Evolutionary conservation across 1,140 invertebrate species (phyloP).

Genomic region (Parasteatoda tepidariorum): DNA sequence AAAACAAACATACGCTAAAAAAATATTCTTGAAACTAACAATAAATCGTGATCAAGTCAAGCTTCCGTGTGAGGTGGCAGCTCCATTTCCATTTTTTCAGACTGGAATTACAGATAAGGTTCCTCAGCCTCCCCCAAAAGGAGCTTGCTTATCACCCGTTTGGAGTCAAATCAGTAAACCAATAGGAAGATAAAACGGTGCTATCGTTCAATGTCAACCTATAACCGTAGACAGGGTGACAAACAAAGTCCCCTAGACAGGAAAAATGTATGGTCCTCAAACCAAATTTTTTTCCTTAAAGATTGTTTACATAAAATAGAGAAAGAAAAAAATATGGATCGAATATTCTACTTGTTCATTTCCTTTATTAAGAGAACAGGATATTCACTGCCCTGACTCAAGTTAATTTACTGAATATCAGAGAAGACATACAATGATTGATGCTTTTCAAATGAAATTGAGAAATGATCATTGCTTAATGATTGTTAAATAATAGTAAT

Average conservation of each 20-base stretch:
- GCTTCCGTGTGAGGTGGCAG: slow-evolving; percentile 36
- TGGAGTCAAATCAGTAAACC: neutral
- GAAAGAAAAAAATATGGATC: no score
- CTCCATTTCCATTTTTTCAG: slow-evolving; percentile 24
- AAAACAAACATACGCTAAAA: no score
- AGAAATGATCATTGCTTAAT: no score
- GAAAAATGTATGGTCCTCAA: neutral
- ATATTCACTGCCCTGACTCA: neutral
- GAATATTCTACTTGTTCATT: neutral
- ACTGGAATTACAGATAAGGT: slow-evolving; percentile 25
- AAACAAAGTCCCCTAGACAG: neutral
- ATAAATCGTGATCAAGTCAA: neutral
- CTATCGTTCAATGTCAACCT: slow-evolving; percentile 47
- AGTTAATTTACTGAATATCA: neutral
- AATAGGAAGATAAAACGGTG: neutral
- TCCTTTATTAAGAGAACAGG: neutral
- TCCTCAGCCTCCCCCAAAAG: neutral
- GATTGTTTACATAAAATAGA: no score
- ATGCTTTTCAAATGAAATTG: neutral
- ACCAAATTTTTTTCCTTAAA: neutral
- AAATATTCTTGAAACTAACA: no score
- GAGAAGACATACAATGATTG: neutral
- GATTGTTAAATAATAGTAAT: no score
- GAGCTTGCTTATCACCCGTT: neutral
- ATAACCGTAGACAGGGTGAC: neutral